Base-by-base conservation (phyloP, 2,888 invertebrate species). In the Pinctada fucata region DNA sequence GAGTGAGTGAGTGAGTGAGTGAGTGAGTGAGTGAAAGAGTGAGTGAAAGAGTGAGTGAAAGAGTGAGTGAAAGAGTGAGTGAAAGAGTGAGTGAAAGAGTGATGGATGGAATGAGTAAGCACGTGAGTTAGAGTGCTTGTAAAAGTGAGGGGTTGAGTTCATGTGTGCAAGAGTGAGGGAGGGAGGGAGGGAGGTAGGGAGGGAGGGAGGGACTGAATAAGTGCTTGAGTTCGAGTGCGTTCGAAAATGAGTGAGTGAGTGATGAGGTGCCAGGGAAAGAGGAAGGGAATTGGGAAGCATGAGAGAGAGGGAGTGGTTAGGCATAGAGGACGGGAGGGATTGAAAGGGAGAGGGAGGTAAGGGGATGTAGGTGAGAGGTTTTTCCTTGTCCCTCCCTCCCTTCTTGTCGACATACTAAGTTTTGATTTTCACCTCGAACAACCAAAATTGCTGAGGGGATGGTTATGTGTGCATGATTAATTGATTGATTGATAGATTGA, bases 111-210 rank as follows among this genome's bases (percentile, higher is more conserved):
- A 13, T 10, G 58, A 58, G 58, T 58, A 58, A 58, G 58, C 6
- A 13, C 6, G 58, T 10, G 58, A 58, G 58, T 31, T 31, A 13
- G 58, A 13, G 58, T 58, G 58, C 13, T 6, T 58, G 58, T 58
- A 45, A 72, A 16, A 51, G 58, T 52, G 58, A 51, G 31, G 58
- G 58, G 4, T 13, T 51, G 72, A 8, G 72, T 51, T 8, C n/a
- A 45, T 70, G 66, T 45, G 49, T 48, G 10, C 3, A 47, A 77
- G 72, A 77, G 67, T 71, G 67, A 77, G 66, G n/a, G 72, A 72
- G 72, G 2, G 77, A 72, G 66, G 5, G 72, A 50, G 67, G 1
- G 72, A 31, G 58, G 50, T 58, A 52, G 69, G 50, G 69, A 52
- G 69, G 58, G 69, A 69, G 69, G 50, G 47, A 52, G 65, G 3